phyloP scores from a whole-genome alignment of 2,797 vertebrate species.

The Sparus aurata region DNA sequence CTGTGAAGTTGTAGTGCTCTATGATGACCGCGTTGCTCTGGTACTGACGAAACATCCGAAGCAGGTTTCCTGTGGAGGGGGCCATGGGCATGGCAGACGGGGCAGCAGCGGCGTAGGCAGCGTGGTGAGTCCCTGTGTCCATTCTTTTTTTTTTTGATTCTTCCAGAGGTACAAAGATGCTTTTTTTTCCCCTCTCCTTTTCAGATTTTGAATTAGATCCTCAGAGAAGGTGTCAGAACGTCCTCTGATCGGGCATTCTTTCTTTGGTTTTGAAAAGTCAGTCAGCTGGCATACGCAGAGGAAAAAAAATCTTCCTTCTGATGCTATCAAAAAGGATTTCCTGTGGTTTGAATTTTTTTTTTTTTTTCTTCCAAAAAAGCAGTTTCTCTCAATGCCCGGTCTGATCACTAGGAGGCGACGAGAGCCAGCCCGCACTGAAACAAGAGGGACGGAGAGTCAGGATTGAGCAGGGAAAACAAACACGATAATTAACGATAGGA shows the following conservation, averaged over 20 bases:
- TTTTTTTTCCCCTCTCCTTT: not conserved
- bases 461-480: not conserved
- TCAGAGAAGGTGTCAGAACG: slow-evolving; percentile 46
- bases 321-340: slow-evolving; percentile 51
- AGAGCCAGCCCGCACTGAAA: slow-evolving; percentile 50
- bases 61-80: slow-evolving; percentile 55
- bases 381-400: slow-evolving; percentile 8
- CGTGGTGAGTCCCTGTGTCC: slow-evolving; percentile 66
- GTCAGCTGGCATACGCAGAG: not conserved
- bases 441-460: slow-evolving; percentile 8
- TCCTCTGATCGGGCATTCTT: slow-evolving; percentile 61
- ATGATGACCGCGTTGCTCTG: slow-evolving; percentile 84
- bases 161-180: not conserved
- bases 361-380: slow-evolving; percentile 37
- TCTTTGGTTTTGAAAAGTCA: not conserved
- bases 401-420: slow-evolving; percentile 55
- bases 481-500: not conserved
- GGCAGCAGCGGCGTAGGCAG: slow-evolving; percentile 47
- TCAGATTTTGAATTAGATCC: slow-evolving; percentile 45
- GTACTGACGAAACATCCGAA: slow-evolving; percentile 83
- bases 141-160: slow-evolving; percentile 17
- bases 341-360: slow-evolving; percentile 61
- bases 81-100: slow-evolving; percentile 50
- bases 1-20: slow-evolving; percentile 91
- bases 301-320: slow-evolving; percentile 29